A percentile compares a stretch with the other conserved stretches of the same genome.
phyloP scores from a whole-genome alignment of 2,888 invertebrate species.

The Orgyia antiqua region DNA sequence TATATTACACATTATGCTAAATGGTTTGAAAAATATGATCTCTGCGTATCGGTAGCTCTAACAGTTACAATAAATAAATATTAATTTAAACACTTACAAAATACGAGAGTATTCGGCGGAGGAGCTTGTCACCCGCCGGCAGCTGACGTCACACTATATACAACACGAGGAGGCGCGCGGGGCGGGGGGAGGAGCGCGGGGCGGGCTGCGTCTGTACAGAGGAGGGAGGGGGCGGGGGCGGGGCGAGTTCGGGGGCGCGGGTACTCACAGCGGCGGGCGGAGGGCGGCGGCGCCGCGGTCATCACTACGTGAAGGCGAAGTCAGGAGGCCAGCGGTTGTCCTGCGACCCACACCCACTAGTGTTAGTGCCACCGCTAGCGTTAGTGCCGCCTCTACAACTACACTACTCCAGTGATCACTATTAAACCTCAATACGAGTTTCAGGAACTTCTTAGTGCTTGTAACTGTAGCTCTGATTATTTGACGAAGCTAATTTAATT shows the following conservation, averaged over 20 bases:
- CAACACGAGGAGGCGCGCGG: too few relatives aligned
- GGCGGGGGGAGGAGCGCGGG: too few relatives aligned
- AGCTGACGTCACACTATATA: too few relatives aligned
- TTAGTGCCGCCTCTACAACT: neutral
- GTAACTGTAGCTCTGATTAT: too few relatives aligned
- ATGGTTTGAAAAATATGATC: conserved; percentile 43
- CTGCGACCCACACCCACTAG: conserved; percentile 29
- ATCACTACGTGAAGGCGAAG: conserved; percentile 68
- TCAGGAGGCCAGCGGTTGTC: conserved; percentile 70
- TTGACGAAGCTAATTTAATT: too few relatives aligned
- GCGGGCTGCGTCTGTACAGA: too few relatives aligned
- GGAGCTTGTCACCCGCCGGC: conserved; percentile 12
- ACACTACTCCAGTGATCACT: neutral
- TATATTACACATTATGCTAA: conserved; percentile 26
- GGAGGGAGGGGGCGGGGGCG: too few relatives aligned
- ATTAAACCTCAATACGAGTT: too few relatives aligned
- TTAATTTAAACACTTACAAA: conserved; percentile 18
- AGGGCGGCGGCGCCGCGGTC: conserved; percentile 10
- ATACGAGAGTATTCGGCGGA: conserved; percentile 12
- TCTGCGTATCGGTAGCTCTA: conserved; percentile 32
- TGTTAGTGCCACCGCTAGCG: neutral
- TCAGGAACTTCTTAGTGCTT: too few relatives aligned
- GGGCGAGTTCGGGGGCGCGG: conserved; percentile 2
- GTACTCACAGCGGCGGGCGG: conserved; percentile 31
- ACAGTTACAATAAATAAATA: conserved; percentile 14